Conservation (phyloP, 2,113 vertebrate genomes). For the Laticauda colubrina region DNA sequence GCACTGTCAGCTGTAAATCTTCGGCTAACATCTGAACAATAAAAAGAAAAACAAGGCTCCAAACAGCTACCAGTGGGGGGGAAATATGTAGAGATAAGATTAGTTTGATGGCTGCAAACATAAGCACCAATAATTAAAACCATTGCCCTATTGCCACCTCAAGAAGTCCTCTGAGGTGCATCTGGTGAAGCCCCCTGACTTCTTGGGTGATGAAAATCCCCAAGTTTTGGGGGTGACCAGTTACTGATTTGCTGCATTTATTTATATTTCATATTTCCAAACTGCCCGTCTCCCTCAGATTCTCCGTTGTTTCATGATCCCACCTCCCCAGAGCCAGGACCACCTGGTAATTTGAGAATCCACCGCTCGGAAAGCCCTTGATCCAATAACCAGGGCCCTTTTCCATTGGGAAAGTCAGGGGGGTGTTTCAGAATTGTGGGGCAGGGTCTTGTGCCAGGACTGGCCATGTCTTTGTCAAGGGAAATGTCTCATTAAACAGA, state of each 20-base stretch:
- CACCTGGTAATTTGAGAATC: not conserved
- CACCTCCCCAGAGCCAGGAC: not conserved
- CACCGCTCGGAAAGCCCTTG: not conserved
- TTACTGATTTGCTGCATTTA: not conserved
- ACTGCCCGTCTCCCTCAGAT: not conserved
- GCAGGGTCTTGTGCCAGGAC: not conserved
- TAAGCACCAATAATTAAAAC: not conserved
- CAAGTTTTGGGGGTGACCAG: not conserved
- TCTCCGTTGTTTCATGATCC: not conserved
- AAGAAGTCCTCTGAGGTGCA: not conserved
- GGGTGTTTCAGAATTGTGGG: not conserved
- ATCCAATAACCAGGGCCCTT: not conserved
- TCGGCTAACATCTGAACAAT: not conserved
- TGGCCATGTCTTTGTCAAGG: not conserved
- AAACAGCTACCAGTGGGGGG: not conserved
- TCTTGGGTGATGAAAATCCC: not conserved
- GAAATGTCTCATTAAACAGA: not conserved
- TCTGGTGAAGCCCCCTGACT: not conserved
- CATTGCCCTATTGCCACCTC: not conserved
- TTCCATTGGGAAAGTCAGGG: not conserved
- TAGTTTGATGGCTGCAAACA: not conserved
- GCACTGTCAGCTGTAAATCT: not conserved
- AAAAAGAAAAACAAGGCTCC: not conserved
- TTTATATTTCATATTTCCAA: not conserved
- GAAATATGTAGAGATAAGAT: not conserved